Base-by-base conservation (phyloP, 1,140 invertebrate species). In the Adelges cooleyi region DNA sequence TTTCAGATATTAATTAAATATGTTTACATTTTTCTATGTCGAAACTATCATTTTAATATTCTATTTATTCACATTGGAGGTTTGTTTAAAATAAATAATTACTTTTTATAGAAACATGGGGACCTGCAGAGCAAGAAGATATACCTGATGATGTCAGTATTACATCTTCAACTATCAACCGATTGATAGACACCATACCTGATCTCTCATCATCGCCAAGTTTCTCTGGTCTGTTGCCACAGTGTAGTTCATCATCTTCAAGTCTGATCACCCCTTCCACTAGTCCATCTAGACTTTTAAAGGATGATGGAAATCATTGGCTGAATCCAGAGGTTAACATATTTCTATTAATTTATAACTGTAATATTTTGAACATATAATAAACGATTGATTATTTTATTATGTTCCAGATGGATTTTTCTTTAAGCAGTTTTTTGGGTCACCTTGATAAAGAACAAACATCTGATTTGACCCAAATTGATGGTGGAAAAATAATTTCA, bases 401-500 rank as follows among this genome's bases (percentile, higher is more conserved):
- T n/a, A n/a, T n/a, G n/a, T 69, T 69, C 38, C 54, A 74, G 72
- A 83, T 86, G 20, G 84, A 91, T 74, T 90, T 88, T 77, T 90
- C 87, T 18, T 77, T 91, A 38, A 88, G 85, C 71, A 87, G 84
- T 74, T 83, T 91, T 72, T 77, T 90, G 49, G 86, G 85, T 0
- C 86, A 89, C 70, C 75, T 90, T 44, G 89, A 90, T 70, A 83
- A 81, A 22, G 82, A 82, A 0, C 71, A 79, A 13, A 82, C 81
- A 73, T 68, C 70, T 17, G 72, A 75, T 15, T 11, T 23, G 13
- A 20, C 44, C 11, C 36, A 42, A 9, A 67, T 20, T 50, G 46
- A 67, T 4, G 9, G 48, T 15, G 18, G 46, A 40, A 59, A 56
- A 49, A 13, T 67, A 27, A 62, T 62, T 36, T 67, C 66, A 48